phyloP scores from a whole-genome alignment of 2,113 vertebrate genomes.

The Xenopus laevis region DNA sequence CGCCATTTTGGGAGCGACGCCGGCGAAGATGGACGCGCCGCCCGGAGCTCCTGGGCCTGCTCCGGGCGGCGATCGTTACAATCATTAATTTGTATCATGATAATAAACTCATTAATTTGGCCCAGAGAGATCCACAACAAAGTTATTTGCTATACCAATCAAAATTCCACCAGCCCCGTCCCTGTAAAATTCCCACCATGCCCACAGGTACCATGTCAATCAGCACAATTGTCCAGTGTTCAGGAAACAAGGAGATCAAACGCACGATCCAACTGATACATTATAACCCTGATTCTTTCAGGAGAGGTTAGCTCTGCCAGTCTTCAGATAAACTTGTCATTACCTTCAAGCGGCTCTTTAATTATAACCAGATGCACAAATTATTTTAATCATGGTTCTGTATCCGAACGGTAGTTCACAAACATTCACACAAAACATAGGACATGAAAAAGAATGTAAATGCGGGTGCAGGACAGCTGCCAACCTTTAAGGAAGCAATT shows the following conservation, averaged over 20 bases:
- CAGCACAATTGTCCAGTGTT: conserved; percentile 37
- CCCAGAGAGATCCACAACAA: too few species aligned
- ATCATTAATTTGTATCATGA: too few species aligned
- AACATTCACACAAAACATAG: conserved; percentile 68
- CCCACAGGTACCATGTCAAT: conserved; percentile 13
- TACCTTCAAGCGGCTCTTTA: conserved; percentile 70
- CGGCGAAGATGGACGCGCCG: too few species aligned
- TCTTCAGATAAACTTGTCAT: conserved; percentile 68
- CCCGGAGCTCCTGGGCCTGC: too few species aligned
- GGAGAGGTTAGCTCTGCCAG: conserved; percentile 60
- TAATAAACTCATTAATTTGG: too few species aligned
- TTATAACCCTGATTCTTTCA: conserved; percentile 51
- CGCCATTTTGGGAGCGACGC: too few species aligned
- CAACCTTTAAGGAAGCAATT: conserved; percentile 74
- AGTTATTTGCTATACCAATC: too few species aligned
- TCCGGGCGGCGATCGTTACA: too few species aligned
- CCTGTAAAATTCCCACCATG: background rate
- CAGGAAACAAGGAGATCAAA: conserved; percentile 26
- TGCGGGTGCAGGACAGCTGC: conserved; percentile 65
- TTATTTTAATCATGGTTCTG: conserved; percentile 75
- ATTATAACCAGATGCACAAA: conserved; percentile 77
- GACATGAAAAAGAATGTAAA: conserved; percentile 78
- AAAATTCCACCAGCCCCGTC: too few species aligned
- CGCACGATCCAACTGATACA: conserved; percentile 6
- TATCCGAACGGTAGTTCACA: conserved; percentile 74